A percentile compares a stretch with the other conserved stretches of the same genome.
phyloP scores from a whole-genome alignment of 2,888 invertebrate species.

The Tyria jacobaeae region DNA sequence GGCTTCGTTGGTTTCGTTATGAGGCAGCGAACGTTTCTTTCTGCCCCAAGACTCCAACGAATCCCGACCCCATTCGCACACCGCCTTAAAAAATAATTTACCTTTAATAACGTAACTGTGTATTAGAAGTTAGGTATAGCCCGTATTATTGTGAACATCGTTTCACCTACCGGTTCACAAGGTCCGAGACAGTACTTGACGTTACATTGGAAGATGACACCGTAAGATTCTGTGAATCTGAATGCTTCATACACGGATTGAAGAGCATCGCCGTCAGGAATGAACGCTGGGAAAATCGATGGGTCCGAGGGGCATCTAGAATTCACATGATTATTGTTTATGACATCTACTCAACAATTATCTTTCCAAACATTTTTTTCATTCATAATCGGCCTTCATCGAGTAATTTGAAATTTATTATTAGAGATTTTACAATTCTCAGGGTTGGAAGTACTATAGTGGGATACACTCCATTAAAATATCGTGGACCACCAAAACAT shows the following conservation, averaged over 20 bases:
- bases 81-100: slow-evolving; percentile 87
- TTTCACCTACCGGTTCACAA: slow-evolving; percentile 93
- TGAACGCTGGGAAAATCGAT: slow-evolving; percentile 97
- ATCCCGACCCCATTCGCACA: slow-evolving; percentile 96
- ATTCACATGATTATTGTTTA: slow-evolving; percentile 13
- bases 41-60: slow-evolving; percentile 97
- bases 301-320: slow-evolving; percentile 95
- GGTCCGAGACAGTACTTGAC: slow-evolving; percentile 98
- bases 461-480: too few relatives aligned
- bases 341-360: too few relatives aligned
- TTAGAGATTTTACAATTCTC: too few relatives aligned
- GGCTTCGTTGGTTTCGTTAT: slow-evolving; percentile 87
- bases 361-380: too few relatives aligned
- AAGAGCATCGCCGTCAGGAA: slow-evolving; percentile 95
- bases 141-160: neutral
- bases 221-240: slow-evolving; percentile 98
- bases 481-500: too few relatives aligned
- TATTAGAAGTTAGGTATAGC: slow-evolving; percentile 23
- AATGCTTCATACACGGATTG: slow-evolving; percentile 98
- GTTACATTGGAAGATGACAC: slow-evolving; percentile 98
- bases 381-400: neutral
- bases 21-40: slow-evolving; percentile 90
- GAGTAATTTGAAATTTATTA: neutral
- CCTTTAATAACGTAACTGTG: slow-evolving; percentile 42
- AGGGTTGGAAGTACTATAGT: too few relatives aligned